Conservation (phyloP, 2,888 invertebrate species). For the Drosophila maculinotata region DNA sequence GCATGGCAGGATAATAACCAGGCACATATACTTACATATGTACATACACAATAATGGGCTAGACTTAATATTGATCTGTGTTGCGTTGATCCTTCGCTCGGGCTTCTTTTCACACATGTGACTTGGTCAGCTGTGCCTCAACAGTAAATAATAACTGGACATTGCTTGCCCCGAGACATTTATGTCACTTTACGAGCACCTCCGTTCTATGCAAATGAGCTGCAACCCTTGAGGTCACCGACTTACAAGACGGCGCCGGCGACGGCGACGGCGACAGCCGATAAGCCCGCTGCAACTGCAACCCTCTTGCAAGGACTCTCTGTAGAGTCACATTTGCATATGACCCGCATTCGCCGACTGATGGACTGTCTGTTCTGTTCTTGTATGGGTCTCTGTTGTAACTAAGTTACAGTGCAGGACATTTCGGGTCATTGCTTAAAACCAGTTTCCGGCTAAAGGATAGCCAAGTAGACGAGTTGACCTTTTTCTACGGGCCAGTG, state of each 20-base stretch:
- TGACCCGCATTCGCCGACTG: constrained; percentile 67
- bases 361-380: constrained; percentile 31
- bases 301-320: constrained; percentile 52
- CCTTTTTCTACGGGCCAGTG: constrained; percentile 61
- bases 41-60: constrained; percentile 8
- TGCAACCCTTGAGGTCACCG: constrained; percentile 66
- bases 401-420: constrained; percentile 68
- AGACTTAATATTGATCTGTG: constrained; percentile 55
- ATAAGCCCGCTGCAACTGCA: constrained; percentile 48
- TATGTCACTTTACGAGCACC: constrained; percentile 51
- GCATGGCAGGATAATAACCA: constrained; percentile 44
- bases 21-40: constrained; percentile 52
- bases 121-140: constrained; percentile 57
- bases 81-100: constrained; percentile 22
- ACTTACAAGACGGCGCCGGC: constrained; percentile 66
- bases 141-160: constrained; percentile 65
- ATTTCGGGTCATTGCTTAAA: constrained; percentile 67
- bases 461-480: constrained; percentile 48
- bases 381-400: constrained; percentile 40
- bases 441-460: constrained; percentile 64
- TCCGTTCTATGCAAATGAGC: constrained; percentile 68
- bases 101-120: constrained; percentile 13
- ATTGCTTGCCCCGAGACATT: constrained; percentile 47
- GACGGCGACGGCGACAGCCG: too few species aligned
- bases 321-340: constrained; percentile 62